Conservation (phyloP, 2,888 invertebrate species). For the Diarsia rubi region DNA sequence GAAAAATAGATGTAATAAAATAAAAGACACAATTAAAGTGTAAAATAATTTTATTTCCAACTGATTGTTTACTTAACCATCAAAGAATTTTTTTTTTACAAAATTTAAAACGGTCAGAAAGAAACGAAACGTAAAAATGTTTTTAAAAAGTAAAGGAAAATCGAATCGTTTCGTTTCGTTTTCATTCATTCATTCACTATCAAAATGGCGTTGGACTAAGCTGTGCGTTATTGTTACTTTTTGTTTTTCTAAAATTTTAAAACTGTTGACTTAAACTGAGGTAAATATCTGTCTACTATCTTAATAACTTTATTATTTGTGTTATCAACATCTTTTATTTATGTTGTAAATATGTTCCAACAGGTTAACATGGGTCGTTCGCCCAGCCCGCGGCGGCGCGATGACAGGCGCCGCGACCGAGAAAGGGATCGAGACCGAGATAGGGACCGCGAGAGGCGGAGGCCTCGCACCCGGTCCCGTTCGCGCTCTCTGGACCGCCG, state of each 20-base stretch:
- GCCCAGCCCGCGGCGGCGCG: constrained; percentile 88
- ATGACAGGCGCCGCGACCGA: constrained; percentile 79
- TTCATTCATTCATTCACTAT: constrained; percentile 58
- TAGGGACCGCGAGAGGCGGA: constrained; percentile 84
- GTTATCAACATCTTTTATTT: constrained; percentile 7
- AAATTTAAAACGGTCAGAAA: neutral
- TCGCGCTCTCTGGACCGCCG: constrained; percentile 86
- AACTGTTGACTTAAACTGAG: constrained; percentile 82
- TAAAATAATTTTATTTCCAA: neutral
- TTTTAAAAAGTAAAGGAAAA: constrained; percentile 46
- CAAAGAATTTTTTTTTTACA: neutral
- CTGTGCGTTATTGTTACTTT: constrained; percentile 82
- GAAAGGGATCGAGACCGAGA: constrained; percentile 78
- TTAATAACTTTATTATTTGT: neutral
- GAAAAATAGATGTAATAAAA: neutral
- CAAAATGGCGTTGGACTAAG: constrained; percentile 88
- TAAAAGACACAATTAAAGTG: neutral
- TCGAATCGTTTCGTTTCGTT: neutral
- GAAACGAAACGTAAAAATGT: constrained; percentile 69
- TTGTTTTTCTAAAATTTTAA: constrained; percentile 84
- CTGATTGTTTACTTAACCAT: neutral
- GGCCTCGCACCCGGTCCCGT: constrained; percentile 84
- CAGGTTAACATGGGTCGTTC: constrained; percentile 86
- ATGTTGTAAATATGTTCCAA: constrained; percentile 42
- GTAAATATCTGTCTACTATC: constrained; percentile 71